Evolutionary conservation across 2,113 vertebrate genomes (phyloP).

Genomic region (Phaetusa simplex): DNA sequence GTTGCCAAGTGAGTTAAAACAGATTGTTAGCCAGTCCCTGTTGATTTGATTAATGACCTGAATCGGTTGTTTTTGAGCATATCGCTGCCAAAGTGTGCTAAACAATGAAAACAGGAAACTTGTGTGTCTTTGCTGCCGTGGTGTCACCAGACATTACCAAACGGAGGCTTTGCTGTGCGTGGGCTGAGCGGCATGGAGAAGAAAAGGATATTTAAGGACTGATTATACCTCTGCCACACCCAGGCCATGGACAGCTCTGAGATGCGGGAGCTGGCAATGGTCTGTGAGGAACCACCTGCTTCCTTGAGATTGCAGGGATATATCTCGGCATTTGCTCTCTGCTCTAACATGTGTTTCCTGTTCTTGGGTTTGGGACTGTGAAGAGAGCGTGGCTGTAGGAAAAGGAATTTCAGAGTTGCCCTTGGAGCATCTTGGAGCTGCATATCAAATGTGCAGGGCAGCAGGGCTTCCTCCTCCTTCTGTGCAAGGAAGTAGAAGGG

Average conservation of each 20-base stretch:
- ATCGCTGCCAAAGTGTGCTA: background rate
- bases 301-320: slow-evolving; percentile 46
- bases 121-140: background rate
- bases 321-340: background rate
- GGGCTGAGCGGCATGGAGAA: background rate
- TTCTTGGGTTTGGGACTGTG: background rate
- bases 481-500: background rate
- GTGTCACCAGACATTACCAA: background rate
- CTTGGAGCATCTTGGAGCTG: background rate
- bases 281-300: slow-evolving; percentile 54
- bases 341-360: slow-evolving; percentile 27
- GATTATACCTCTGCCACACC: background rate
- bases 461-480: background rate
- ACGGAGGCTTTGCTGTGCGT: background rate
- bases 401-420: background rate
- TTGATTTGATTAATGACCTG: slow-evolving; percentile 16
- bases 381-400: background rate
- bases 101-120: slow-evolving; percentile 32
- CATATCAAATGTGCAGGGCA: fast-evolving
- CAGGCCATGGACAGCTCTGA: background rate
- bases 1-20: background rate
- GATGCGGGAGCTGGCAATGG: background rate
- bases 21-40: background rate
- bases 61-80: background rate
- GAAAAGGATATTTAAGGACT: background rate